These are phyloP conservation scores for Clitarchus hookeri DNA, from an alignment of 2,888 invertebrate species.

Conservation along the genomic window DNA sequence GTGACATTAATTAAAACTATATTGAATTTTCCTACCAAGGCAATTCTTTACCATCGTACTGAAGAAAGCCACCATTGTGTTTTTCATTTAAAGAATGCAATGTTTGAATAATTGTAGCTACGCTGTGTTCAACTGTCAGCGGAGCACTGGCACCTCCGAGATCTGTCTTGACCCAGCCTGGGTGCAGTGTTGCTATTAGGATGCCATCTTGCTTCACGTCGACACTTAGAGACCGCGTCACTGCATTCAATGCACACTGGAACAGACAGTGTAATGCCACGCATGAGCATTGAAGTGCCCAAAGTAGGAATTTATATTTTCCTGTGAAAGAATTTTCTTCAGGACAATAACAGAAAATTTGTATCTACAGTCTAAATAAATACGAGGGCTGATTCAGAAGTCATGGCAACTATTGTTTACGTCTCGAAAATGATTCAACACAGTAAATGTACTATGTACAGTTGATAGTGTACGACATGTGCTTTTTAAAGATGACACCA, in stretches of 20 bases:
- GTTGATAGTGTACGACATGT: no score
- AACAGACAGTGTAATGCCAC: constrained; percentile 49
- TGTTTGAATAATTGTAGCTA: constrained; percentile 67
- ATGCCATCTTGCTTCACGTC: constrained; percentile 79
- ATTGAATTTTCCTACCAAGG: constrained; percentile 65
- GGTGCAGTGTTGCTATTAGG: constrained; percentile 76
- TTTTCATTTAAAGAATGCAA: constrained; percentile 64
- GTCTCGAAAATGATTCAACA: no score
- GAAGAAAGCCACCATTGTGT: constrained; percentile 77
- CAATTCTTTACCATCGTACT: constrained; percentile 74
- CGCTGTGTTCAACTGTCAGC: constrained; percentile 70
- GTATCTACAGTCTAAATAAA: no score
- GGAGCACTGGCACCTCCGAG: constrained; percentile 86
- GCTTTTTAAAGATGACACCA: no score
- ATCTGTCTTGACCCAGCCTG: constrained; percentile 90
- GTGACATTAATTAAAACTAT: background rate
- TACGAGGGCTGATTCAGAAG: no score
- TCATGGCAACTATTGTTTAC: no score
- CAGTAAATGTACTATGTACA: no score
- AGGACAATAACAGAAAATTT: no score
- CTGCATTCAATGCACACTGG: constrained; percentile 83
- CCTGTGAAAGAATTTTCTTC: no score
- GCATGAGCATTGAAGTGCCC: background rate
- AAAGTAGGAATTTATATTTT: no score
- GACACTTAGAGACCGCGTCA: constrained; percentile 80